Conservation (phyloP, 2,888 invertebrate species). For the Tolmerus cingulatus region DNA sequence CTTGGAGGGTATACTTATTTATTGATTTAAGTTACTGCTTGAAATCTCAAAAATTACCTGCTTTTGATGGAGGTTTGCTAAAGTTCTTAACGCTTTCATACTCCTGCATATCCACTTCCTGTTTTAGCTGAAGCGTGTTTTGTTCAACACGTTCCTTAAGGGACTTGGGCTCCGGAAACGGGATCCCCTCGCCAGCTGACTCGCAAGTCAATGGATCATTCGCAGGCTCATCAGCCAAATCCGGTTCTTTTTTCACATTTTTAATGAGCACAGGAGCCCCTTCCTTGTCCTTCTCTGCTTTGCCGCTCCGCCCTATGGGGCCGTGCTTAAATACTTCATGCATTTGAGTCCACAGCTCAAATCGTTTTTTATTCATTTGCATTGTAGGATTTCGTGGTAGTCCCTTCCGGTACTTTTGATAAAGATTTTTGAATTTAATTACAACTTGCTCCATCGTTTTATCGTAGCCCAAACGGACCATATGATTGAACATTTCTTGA, state of each 20-base stretch:
- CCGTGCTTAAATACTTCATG: slow-evolving; percentile 17
- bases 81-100: neutral
- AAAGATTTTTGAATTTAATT: slow-evolving; percentile 32
- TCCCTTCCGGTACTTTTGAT: neutral
- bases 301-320: neutral
- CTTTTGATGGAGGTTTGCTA: neutral
- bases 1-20: no score
- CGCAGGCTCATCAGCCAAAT: neutral
- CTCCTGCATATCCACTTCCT: neutral
- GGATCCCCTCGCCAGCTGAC: neutral
- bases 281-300: neutral
- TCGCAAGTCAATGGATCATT: neutral
- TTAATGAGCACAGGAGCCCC: neutral
- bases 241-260: neutral
- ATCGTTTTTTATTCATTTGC: neutral
- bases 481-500: slow-evolving; percentile 10
- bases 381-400: neutral
- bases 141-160: neutral
- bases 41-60: neutral
- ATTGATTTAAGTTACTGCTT: neutral
- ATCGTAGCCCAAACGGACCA: neutral
- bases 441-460: slow-evolving; percentile 18
- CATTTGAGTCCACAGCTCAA: slow-evolving; percentile 7
- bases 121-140: neutral
- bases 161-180: neutral